Evolutionary conservation across 2,888 invertebrate species (phyloP).

Genomic region (Meiosimyza platycephala): DNA sequence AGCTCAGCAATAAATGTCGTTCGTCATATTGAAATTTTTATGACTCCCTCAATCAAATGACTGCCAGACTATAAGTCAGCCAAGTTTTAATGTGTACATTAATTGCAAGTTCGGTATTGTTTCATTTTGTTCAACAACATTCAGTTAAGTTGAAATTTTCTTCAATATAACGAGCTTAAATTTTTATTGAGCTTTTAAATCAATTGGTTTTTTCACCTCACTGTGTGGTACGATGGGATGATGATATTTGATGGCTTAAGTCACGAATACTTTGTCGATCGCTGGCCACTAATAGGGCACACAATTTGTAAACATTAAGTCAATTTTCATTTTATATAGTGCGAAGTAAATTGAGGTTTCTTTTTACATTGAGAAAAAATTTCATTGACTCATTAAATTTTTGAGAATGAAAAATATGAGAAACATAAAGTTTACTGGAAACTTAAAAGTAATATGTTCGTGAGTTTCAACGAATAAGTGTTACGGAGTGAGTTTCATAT

Average conservation of each 20-base stretch:
- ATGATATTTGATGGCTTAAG: neutral
- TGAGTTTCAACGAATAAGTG: too few species aligned
- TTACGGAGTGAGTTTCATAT: too few species aligned
- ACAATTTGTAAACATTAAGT: neutral
- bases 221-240: neutral
- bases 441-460: too few species aligned
- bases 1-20: slow-evolving; percentile 23
- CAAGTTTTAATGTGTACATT: neutral
- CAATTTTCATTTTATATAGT: too few species aligned
- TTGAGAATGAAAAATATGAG: too few species aligned
- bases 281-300: neutral
- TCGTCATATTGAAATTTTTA: slow-evolving; percentile 34
- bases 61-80: too few species aligned
- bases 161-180: slow-evolving; percentile 23
- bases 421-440: too few species aligned
- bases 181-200: slow-evolving; percentile 36
- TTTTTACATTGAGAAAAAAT: too few species aligned
- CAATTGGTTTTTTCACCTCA: slow-evolving; percentile 27
- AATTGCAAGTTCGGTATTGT: neutral
- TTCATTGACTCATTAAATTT: too few species aligned
- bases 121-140: neutral
- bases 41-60: neutral
- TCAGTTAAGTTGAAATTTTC: neutral
- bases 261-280: slow-evolving; percentile 20
- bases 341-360: too few species aligned